A percentile compares a stretch with the other conserved stretches of the same genome.
These are phyloP conservation scores for Astreopora myriophthalma DNA, from an alignment of 64 coral and sea anemone species.

Conservation along the genomic window DNA sequence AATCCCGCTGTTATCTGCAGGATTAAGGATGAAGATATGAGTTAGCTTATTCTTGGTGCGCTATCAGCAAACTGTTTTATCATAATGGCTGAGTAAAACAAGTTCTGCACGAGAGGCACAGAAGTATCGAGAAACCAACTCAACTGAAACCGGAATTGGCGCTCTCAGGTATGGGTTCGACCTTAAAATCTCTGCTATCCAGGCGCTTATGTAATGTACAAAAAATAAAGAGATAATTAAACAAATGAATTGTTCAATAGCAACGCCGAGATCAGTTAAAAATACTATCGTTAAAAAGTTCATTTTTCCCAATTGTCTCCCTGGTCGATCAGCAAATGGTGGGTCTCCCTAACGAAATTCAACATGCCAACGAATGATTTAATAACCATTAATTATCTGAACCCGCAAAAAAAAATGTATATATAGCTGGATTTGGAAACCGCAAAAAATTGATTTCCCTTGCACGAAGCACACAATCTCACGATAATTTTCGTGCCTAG, in stretches of 20 bases:
- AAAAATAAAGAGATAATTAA: neutral
- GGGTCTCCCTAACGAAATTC: too few relatives aligned
- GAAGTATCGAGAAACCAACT: neutral
- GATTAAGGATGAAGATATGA: constrained; percentile 20
- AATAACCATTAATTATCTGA: too few relatives aligned
- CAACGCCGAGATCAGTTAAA: neutral
- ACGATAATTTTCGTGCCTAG: too few relatives aligned
- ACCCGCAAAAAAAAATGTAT: too few relatives aligned
- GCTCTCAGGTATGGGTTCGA: neutral
- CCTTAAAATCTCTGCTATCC: neutral
- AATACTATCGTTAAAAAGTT: neutral
- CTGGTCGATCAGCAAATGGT: too few relatives aligned
- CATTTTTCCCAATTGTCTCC: neutral
- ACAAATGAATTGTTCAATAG: neutral
- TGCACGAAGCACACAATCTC: too few relatives aligned
- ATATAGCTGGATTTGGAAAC: too few relatives aligned
- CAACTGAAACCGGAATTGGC: neutral
- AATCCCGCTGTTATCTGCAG: constrained; percentile 9
- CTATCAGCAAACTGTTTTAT: neutral
- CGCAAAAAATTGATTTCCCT: too few relatives aligned
- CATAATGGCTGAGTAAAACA: neutral
- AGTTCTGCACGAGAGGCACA: neutral
- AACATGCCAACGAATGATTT: too few relatives aligned
- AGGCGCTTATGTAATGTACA: neutral
- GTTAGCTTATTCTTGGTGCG: neutral